Base-by-base conservation (phyloP, 2,888 invertebrate genomes). In the Tricholauxania praeusta region DNA sequence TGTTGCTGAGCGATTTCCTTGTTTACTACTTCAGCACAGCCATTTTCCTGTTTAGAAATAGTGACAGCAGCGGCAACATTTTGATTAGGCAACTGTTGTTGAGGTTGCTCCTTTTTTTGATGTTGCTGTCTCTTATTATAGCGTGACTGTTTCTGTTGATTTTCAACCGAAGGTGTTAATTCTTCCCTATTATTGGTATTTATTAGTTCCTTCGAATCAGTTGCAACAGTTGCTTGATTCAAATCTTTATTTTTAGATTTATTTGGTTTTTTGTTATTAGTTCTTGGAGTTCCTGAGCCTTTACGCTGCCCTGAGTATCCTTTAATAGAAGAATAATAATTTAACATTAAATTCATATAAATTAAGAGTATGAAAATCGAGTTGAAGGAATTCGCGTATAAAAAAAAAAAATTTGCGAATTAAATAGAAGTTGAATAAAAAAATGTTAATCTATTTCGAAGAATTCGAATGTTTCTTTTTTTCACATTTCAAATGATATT, bases 21-120 rank as follows among this genome's bases (percentile, higher is more conserved):
- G 52, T 69, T 76, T 67, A 73, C 75, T 63, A 32, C 68, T 51
- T n/a, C 28, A 51, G 65, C 69, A 73, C 72, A 74, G 51, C 79
- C 82, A 72, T 81, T 83, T 65, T 76, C 76, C 53, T 73, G 66
- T 51, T 73, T 73, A 6, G 67, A 65, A 52, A 73, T 74, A 70
- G 66, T 75, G 19, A 47, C 69, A 62, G 71, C 71, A 62, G 74
- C 70, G 12, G 73, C 74, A 60, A 72, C 72, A 19, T 75, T 74
- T 0, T 72, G 57, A 17, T 39, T 8, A 14, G 57, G 74, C 28
- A 70, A 73, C 14, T 68, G 59, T 32, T 55, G 51, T 14, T 73
- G 75, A 12, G 72, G 76, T 15, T 72, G 72, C 32, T 69, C 32
- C 48, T 60, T 66, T 28, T 57, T 72, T 52, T 39, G 72, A 14